Base-by-base conservation (phyloP, 2,113 vertebrate species). In the Amphiprion percula region DNA sequence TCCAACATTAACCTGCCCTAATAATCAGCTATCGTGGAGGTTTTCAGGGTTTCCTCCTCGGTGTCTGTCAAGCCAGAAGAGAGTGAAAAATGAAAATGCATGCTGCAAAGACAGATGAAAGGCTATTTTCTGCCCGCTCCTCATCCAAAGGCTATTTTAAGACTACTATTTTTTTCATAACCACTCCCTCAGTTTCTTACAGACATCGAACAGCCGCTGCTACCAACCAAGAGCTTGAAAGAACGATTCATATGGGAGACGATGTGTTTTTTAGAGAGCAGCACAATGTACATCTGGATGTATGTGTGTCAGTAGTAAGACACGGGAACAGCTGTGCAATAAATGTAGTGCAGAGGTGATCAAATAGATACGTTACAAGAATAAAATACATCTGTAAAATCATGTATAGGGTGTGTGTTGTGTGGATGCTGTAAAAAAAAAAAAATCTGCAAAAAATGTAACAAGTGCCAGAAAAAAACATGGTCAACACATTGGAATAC, bases 101-200 rank as follows among this genome's bases (percentile, higher is more conserved):
- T 3, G 19, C 41, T 10, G 52, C 52, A 81, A 58, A 86, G 37
- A 60, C 41, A 77, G 75, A 87, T 88, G 79, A 91, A 89, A 74
- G 85, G 78, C 76, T 84, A 86, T 86, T 92, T 88, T 78, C 71
- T 65, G 60, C 70, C 65, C 30, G 14, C 14, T 39, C 59, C 80
- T 88, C 70, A 66, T 84, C 77, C 67, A 65, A 26, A 53, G 17
- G 47, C 64, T 93, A 91, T 93, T 90, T 93, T 87, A 91, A 92
- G 68, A 58, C 56, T 9, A 2, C 69, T 77, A n/a, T 77, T 73
- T 80, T 80, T 72, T 73, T 81, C 65, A 79, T 81, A 50, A 86
- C 58, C 44, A 7, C 85, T 86, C 73, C 54, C 55, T 77, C 72
- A 64, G 73, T 75, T 81, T 83, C 77, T 73, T 21, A 33, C 77